phyloP scores from a whole-genome alignment of 2,888 invertebrate genomes.

The Drosophila buzzatii region DNA sequence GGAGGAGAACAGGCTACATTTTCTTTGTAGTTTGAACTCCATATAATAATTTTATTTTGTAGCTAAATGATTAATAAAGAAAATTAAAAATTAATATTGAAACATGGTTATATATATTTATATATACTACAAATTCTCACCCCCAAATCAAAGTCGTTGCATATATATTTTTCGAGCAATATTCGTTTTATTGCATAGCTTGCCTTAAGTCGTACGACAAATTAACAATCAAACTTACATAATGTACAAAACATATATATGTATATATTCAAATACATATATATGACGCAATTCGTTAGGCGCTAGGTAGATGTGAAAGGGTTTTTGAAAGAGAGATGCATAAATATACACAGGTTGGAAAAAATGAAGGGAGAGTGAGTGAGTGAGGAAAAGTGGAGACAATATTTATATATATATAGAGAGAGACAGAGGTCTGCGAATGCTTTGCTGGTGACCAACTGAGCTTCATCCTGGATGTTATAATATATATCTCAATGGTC shows the following conservation, averaged over 20 bases:
- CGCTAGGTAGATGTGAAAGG: conserved; percentile 49
- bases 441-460: conserved; percentile 34
- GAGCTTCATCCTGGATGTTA: conserved; percentile 44
- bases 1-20: no score
- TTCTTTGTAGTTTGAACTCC: no score
- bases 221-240: conserved; percentile 72
- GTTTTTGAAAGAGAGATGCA: conserved; percentile 38
- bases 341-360: conserved; percentile 43
- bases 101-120: no score
- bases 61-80: no score
- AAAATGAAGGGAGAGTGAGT: conserved; percentile 9
- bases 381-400: neutral
- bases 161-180: conserved; percentile 56
- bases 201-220: conserved; percentile 68
- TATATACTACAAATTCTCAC: neutral
- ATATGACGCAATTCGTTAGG: conserved; percentile 62
- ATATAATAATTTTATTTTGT: no score
- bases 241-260: conserved; percentile 65
- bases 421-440: conserved; percentile 26
- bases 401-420: neutral
- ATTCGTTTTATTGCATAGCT: conserved; percentile 76
- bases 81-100: no score
- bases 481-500: conserved; percentile 38
- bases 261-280: conserved; percentile 40
- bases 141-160: neutral